Percentiles rank a stretch among this genome's conserved stretches.
Evolutionary conservation across 2,888 invertebrate genomes (phyloP).

Genomic region (Trichopria drosophilae): DNA sequence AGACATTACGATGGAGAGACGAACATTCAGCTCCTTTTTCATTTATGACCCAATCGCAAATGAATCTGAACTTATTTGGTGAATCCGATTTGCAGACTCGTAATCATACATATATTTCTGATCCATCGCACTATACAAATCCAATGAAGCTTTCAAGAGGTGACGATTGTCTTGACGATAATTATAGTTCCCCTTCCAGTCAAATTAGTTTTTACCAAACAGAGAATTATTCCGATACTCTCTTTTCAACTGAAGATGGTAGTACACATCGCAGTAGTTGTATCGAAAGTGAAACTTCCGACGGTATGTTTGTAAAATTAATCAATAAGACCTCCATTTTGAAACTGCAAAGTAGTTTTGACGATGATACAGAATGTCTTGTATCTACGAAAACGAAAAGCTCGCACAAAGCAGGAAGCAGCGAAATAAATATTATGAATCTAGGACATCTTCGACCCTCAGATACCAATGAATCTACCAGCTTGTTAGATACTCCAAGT

Average conservation of each 20-base stretch:
- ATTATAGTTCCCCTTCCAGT: constrained; percentile 45
- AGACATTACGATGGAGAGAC: constrained; percentile 68
- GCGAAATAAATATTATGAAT: constrained; percentile 46
- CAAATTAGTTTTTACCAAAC: constrained; percentile 49
- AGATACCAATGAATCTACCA: constrained; percentile 50
- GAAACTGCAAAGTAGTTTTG: constrained; percentile 46
- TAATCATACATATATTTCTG: constrained; percentile 45
- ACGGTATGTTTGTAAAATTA: constrained; percentile 50
- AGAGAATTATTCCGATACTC: constrained; percentile 48
- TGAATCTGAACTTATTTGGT: constrained; percentile 63
- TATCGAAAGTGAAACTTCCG: constrained; percentile 44
- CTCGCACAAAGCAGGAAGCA: constrained; percentile 29
- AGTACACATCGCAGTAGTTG: constrained; percentile 39
- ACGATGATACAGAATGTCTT: constrained; percentile 48
- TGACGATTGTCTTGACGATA: constrained; percentile 45
- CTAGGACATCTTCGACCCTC: constrained; percentile 48
- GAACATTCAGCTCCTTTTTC: constrained; percentile 87
- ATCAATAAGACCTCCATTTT: constrained; percentile 51
- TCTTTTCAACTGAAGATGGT: constrained; percentile 46
- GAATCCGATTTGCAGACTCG: constrained; percentile 42
- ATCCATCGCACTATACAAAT: constrained; percentile 48
- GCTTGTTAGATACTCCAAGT: constrained; percentile 52
- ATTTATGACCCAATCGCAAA: constrained; percentile 81
- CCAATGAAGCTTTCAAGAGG: constrained; percentile 45
- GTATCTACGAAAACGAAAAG: constrained; percentile 43